phyloP scores from a whole-genome alignment of 1,140 invertebrate species.

The Aradophagus sp. region DNA sequence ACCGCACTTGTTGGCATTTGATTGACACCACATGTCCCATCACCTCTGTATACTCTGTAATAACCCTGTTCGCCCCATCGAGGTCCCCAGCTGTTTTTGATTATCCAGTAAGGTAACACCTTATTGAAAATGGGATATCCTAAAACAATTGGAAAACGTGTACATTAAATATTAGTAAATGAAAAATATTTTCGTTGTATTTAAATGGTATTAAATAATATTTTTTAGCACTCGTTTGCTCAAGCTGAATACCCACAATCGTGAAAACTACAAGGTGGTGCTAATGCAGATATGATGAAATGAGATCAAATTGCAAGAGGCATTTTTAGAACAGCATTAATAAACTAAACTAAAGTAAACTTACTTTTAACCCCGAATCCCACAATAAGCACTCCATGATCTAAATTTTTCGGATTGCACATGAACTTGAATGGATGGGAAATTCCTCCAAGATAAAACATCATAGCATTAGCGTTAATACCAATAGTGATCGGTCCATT shows the following conservation, averaged over 20 bases:
- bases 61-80: conserved; percentile 95
- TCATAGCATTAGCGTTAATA: conserved; percentile 98
- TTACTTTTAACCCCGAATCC: conserved; percentile 89
- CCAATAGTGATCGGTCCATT: conserved; percentile 98
- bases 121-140: conserved; percentile 88
- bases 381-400: conserved; percentile 95
- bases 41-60: conserved; percentile 94
- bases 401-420: conserved; percentile 86
- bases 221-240: too few species aligned
- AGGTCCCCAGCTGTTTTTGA: conserved; percentile 95
- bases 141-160: too few species aligned
- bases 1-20: conserved; percentile 92
- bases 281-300: too few species aligned
- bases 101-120: conserved; percentile 78
- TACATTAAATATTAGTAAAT: too few species aligned
- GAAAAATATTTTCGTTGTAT: too few species aligned
- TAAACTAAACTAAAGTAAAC: too few species aligned
- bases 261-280: too few species aligned
- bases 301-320: too few species aligned
- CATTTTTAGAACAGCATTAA: neutral
- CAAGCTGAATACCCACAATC: too few species aligned
- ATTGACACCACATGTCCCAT: conserved; percentile 95
- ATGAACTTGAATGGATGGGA: conserved; percentile 94
- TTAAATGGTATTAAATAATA: too few species aligned
- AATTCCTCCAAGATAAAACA: conserved; percentile 98